Evolutionary conservation across 2,888 invertebrate genomes (phyloP).

Genomic region (Sialis fuliginosa): DNA sequence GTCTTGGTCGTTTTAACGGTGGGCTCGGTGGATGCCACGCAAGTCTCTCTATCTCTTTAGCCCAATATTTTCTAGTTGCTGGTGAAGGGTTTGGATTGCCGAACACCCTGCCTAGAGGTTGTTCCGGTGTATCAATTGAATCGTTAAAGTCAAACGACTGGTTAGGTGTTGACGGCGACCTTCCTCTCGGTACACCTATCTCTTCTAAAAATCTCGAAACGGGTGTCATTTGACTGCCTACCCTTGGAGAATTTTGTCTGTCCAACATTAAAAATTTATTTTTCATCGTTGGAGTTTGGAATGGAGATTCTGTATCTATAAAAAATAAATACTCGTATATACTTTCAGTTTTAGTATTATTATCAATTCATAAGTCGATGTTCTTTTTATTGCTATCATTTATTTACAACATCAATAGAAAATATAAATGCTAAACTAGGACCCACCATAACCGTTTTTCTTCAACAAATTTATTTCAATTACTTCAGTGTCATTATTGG

Average conservation of each 20-base stretch:
- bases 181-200: constrained; percentile 13
- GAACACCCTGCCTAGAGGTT: constrained; percentile 32
- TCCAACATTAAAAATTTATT: too few relatives aligned
- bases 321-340: too few relatives aligned
- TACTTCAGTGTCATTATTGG: too few relatives aligned
- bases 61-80: constrained; percentile 28
- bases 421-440: too few relatives aligned
- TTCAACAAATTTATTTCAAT: too few relatives aligned
- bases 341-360: too few relatives aligned
- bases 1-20: constrained; percentile 15
- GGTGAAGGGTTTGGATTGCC: constrained; percentile 28
- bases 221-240: constrained; percentile 18
- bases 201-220: constrained; percentile 21
- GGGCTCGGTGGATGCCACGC: constrained; percentile 25
- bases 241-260: constrained; percentile 2
- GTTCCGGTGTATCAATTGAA: constrained; percentile 33
- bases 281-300: too few relatives aligned
- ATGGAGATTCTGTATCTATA: too few relatives aligned
- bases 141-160: constrained; percentile 22
- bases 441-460: too few relatives aligned
- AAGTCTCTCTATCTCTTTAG: constrained; percentile 28
- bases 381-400: too few relatives aligned
- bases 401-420: too few relatives aligned
- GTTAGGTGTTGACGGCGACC: constrained; percentile 10
- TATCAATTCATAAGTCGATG: too few relatives aligned